A percentile compares a stretch with the other conserved stretches of the same genome.
These are phyloP conservation scores for Cylindroiulus punctatus DNA, from an alignment of 2,888 invertebrate genomes.

Conservation along the genomic window DNA sequence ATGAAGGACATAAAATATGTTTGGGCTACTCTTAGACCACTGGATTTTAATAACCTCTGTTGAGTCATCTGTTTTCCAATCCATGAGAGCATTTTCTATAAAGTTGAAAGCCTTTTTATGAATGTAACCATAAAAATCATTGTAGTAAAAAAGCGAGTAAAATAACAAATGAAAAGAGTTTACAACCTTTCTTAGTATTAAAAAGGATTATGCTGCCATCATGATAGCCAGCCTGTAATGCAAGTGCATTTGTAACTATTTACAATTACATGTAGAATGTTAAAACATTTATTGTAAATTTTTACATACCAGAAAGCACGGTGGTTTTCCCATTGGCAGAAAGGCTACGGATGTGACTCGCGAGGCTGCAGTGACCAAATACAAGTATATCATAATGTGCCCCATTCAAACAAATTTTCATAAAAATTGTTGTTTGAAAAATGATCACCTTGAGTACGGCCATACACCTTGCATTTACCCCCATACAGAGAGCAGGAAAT, in stretches of 20 bases:
- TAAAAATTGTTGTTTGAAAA: not conserved
- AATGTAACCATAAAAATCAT: not conserved
- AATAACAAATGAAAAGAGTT: not conserved
- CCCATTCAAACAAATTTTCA: not conserved
- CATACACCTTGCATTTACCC: conserved; percentile 33
- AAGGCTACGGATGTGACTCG: not conserved
- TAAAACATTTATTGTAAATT: not conserved
- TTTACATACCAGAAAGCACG: conserved; percentile 36
- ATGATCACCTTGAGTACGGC: not conserved
- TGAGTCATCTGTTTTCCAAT: not conserved
- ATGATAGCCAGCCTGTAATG: conserved; percentile 31
- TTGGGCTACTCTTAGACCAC: conserved; percentile 52
- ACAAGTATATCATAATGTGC: not conserved
- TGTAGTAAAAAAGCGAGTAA: not conserved
- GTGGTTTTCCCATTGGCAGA: not conserved
- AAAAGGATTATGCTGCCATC: conserved; percentile 39
- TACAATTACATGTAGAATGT: not conserved
- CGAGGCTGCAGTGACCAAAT: not conserved
- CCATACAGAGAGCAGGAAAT: conserved; percentile 25
- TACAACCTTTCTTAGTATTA: not conserved
- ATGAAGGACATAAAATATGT: conserved; percentile 48
- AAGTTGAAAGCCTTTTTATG: not conserved
- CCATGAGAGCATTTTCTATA: conserved; percentile 50
- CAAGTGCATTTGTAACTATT: not conserved
- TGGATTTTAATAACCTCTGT: conserved; percentile 5